Evolutionary conservation across 2,888 invertebrate genomes (phyloP).

Genomic region (Aplocera efformata): DNA sequence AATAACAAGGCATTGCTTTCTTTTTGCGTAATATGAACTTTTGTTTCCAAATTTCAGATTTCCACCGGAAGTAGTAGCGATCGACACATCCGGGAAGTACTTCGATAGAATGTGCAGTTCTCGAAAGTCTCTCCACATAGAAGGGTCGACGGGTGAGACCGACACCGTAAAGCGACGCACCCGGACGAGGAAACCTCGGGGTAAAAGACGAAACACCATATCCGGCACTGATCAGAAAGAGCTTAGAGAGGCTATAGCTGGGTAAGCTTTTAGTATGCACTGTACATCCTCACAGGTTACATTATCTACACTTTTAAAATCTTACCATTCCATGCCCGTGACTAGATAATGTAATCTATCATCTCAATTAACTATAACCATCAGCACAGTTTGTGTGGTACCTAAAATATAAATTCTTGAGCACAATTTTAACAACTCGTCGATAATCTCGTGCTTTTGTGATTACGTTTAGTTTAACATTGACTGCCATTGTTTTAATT

Average conservation of each 20-base stretch:
- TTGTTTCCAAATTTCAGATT: conserved; percentile 78
- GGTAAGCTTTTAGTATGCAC: conserved; percentile 85
- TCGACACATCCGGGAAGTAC: conserved; percentile 92
- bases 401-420: conserved; percentile 60
- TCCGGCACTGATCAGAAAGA: conserved; percentile 95
- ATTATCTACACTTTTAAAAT: conserved; percentile 29
- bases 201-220: conserved; percentile 93
- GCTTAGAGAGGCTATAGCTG: conserved; percentile 91
- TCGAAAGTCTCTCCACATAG: conserved; percentile 88
- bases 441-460: conserved; percentile 74
- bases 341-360: conserved; percentile 66
- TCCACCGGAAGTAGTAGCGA: conserved; percentile 92
- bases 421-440: conserved; percentile 72
- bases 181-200: conserved; percentile 87
- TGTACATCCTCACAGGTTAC: conserved; percentile 56
- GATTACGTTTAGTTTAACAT: conserved; percentile 70
- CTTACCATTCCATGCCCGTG: conserved; percentile 25
- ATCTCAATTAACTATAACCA: conserved; percentile 63
- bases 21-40: conserved; percentile 2
- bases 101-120: conserved; percentile 94
- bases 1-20: too few species aligned
- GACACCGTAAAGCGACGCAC: conserved; percentile 86
- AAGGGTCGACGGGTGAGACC: conserved; percentile 69
- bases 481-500: conserved; percentile 65
- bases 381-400: conserved; percentile 73